Percentiles rank a stretch among this genome's conserved stretches.
Evolutionary conservation across 2,113 vertebrate genomes (phyloP).

Genomic region (Prinia subflava): DNA sequence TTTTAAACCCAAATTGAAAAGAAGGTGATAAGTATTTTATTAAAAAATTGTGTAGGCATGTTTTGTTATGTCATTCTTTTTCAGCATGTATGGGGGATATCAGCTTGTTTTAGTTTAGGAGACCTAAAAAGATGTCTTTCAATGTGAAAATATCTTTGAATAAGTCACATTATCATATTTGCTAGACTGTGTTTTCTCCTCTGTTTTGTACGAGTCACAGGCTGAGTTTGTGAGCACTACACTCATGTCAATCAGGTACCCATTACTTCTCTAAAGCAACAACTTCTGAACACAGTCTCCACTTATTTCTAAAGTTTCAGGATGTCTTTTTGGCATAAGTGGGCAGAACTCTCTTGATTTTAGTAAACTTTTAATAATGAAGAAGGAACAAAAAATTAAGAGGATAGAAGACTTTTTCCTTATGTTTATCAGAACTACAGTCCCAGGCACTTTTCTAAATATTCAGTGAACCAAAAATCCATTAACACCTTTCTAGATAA

Average conservation of each 20-base stretch:
- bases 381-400: neutral
- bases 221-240: neutral
- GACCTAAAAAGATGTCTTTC: neutral
- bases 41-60: neutral
- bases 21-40: neutral
- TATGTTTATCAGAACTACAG: neutral
- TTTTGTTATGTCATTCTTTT: neutral
- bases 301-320: neutral
- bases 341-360: neutral
- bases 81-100: neutral
- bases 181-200: neutral
- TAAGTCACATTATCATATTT: slow-evolving; percentile 23
- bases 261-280: neutral
- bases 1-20: slow-evolving; percentile 18
- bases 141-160: neutral
- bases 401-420: neutral
- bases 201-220: neutral
- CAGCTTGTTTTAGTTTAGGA: neutral
- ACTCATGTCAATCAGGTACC: neutral
- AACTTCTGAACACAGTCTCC: neutral
- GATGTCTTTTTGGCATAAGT: neutral
- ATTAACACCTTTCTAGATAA: neutral
- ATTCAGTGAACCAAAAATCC: neutral
- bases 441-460: neutral
- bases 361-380: neutral